Evolutionary conservation across 1,140 invertebrate genomes (phyloP).

Genomic region (Dinoponera quadriceps): DNA sequence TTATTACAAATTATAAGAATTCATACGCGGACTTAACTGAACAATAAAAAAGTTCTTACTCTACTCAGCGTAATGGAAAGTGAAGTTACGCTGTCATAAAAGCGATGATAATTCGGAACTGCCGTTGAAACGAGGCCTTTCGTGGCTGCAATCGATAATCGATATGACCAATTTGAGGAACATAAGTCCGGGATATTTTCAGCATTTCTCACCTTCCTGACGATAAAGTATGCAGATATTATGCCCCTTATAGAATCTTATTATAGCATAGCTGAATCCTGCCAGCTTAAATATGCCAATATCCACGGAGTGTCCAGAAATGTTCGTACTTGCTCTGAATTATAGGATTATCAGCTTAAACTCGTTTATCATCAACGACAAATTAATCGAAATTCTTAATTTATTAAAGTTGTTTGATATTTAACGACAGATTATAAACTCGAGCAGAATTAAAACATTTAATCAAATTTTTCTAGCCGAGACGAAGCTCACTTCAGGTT

Average conservation of each 20-base stretch:
- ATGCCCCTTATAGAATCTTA: conserved; percentile 49
- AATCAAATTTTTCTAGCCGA: background rate
- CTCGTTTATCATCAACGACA: background rate
- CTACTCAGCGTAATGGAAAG: conserved; percentile 27
- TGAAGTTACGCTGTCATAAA: conserved; percentile 38
- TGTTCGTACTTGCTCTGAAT: background rate
- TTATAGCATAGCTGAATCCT: conserved; percentile 11
- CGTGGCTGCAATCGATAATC: conserved; percentile 48
- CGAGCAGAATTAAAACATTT: background rate
- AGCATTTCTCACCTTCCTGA: conserved; percentile 54
- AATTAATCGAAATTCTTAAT: background rate
- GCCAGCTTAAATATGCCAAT: conserved; percentile 12
- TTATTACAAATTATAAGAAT: conserved; percentile 12
- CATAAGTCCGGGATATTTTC: conserved; percentile 50
- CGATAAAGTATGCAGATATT: conserved; percentile 54
- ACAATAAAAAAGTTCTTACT: conserved; percentile 19
- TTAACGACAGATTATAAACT: background rate
- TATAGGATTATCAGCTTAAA: background rate
- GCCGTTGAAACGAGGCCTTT: conserved; percentile 38
- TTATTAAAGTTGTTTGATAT: background rate
- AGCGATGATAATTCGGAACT: conserved; percentile 53
- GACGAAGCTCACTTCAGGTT: too few relatives aligned
- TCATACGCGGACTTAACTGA: conserved; percentile 23
- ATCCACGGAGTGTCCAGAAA: background rate
- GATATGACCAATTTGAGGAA: conserved; percentile 61